phyloP scores from a whole-genome alignment of 2,888 invertebrate genomes.

The Drosophila atripex region DNA sequence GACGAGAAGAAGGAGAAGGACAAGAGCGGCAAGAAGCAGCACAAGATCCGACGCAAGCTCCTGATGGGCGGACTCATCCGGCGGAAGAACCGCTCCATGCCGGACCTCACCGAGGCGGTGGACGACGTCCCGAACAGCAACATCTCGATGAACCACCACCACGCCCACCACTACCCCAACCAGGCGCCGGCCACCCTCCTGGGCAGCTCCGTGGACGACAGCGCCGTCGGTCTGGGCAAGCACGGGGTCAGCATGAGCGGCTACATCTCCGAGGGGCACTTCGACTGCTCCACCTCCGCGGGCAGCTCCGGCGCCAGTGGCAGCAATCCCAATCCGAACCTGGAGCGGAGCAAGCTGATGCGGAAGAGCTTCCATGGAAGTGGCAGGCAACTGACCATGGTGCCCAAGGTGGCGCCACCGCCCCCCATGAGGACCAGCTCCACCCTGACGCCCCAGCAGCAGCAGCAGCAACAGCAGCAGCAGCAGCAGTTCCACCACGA shows the following conservation, averaged over 20 bases:
- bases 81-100: slow-evolving; percentile 95
- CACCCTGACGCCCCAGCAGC: slow-evolving; percentile 86
- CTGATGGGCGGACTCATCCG: slow-evolving; percentile 95
- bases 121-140: slow-evolving; percentile 72
- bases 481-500: slow-evolving; percentile 86
- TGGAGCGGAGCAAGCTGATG: slow-evolving; percentile 94
- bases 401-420: slow-evolving; percentile 93
- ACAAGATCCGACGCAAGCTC: slow-evolving; percentile 93
- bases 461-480: slow-evolving; percentile 85
- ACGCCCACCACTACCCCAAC: background rate
- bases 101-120: slow-evolving; percentile 93
- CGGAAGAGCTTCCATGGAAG: slow-evolving; percentile 95
- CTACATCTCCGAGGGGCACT: slow-evolving; percentile 93
- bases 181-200: slow-evolving; percentile 70
- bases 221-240: slow-evolving; percentile 86
- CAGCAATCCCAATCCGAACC: slow-evolving; percentile 88
- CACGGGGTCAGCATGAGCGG: slow-evolving; percentile 86
- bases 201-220: slow-evolving; percentile 89
- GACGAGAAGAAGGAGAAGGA: slow-evolving; percentile 88
- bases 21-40: slow-evolving; percentile 93
- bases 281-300: slow-evolving; percentile 86
- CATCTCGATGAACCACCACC: background rate
- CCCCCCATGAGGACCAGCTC: slow-evolving; percentile 95
- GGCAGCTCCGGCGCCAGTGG: slow-evolving; percentile 3
- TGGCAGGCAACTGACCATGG: slow-evolving; percentile 91